Evolutionary conservation across 2,888 invertebrate species (phyloP), one percentile per base, ranked within the genome.

Genomic region (Lasioglossum pauxillum): DNA sequence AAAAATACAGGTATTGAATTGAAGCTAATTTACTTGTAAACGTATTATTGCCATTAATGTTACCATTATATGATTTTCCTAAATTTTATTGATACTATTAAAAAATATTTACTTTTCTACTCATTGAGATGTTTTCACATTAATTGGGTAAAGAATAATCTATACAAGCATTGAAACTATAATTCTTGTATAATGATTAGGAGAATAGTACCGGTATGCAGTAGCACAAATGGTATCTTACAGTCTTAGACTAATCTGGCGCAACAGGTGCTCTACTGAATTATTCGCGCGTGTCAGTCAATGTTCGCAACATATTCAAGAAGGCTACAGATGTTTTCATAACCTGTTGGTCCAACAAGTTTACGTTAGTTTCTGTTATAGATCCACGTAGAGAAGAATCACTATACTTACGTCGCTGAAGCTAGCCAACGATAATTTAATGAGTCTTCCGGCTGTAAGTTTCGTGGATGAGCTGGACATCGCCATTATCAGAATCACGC

Each of bases 381-480:
- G 14, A n/a, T 60, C 4, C 1, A 8, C 0, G 19, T 5, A 64
- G 7, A 0, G 8, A 0, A 46, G 2, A n/a, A 27, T 4, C 38
- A 16, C 4, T 12, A 49, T 81, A 80, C 88, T 89, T n/a, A 89
- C 89, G 64, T 72, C 80, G 53, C 79, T 88, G 82, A 94, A 94
- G 67, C 89, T 92, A 19, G 57, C 73, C 16, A 93, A 80, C 3
- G 94, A 93, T 23, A 94, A 78, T 27, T 90, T 85, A 14, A 92
- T 83, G 82, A 94, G 84, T 78, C 92, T 93, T 71, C 93, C 94
- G 53, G 93, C 94, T 5, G 92, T 93, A 16, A 94, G 90, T 82
- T 88, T 87, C 10, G 87, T 41, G 60, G 76, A 10, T 10, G 71
- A 78, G 31, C 75, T 83, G 23, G 91, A 90, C 44, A 89, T 88